phyloP scores from a whole-genome alignment of 1,140 invertebrate genomes.

The Micrasema minimum region DNA sequence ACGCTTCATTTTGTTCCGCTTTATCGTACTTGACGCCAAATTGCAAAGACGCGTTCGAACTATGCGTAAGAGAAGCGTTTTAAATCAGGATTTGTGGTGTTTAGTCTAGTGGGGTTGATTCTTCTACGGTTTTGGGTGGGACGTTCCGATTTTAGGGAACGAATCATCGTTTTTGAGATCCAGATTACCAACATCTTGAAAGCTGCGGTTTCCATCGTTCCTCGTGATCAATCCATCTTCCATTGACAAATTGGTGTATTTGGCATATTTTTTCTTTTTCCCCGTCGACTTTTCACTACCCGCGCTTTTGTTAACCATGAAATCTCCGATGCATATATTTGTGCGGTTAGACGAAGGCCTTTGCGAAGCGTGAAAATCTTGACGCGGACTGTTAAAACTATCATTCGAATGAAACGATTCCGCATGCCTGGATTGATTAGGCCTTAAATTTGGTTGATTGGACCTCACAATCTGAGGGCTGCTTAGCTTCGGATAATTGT shows the following conservation, averaged over 20 bases:
- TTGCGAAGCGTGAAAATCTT: not conserved
- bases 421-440: constrained; percentile 7
- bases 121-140: constrained; percentile 58
- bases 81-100: constrained; percentile 55
- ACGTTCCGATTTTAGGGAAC: constrained; percentile 62
- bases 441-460: not conserved
- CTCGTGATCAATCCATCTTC: constrained; percentile 41
- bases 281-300: constrained; percentile 38
- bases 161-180: constrained; percentile 61
- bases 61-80: constrained; percentile 57
- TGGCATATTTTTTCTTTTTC: constrained; percentile 58
- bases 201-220: constrained; percentile 54
- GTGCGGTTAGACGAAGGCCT: constrained; percentile 46
- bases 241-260: constrained; percentile 56
- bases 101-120: constrained; percentile 64
- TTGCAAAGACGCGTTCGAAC: constrained; percentile 54
- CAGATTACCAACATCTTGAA: constrained; percentile 52
- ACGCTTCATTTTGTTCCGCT: constrained; percentile 58
- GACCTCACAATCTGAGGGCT: constrained; percentile 2
- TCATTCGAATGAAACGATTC: not conserved
- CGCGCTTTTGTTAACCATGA: constrained; percentile 50
- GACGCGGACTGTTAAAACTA: not conserved
- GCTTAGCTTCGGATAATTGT: not conserved
- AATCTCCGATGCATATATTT: constrained; percentile 61
- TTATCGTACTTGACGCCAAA: constrained; percentile 50